Evolutionary conservation across 2,888 invertebrate genomes (phyloP), one percentile per base, ranked within the genome.

Genomic region (Microctonus aethiopoides): DNA sequence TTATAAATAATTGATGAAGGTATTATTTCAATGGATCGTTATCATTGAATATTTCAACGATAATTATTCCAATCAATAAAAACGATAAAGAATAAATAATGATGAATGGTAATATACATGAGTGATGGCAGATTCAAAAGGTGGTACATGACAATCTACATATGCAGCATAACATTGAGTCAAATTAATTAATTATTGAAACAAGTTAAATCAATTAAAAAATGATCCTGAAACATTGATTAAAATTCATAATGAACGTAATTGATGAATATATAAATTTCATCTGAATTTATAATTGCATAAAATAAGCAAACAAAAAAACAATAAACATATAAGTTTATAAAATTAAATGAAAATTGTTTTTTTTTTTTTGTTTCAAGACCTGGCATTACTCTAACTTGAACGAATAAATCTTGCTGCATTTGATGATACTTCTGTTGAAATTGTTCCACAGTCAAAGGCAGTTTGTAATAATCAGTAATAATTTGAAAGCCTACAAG

Each of bases 331-430:
- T 52, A 22, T 6, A 46, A 7, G 16, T 4, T 46, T 16, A n/a
- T 16, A 46, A 16, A 46, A n/a, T 46, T 7, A 46, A 20, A n/a
- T 16, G 46, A 9, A 65, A 57, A 67, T 56, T 13, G 32, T 39
- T 52, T 29, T 22, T 67, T 46, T 46, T 46, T 46, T 46, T 41
- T 13, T 36, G 68, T 66, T 75, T 76, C 70, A 79, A 74, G 78
- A 84, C 83, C 83, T 82, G 81, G 81, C 81, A 82, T 80, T 67
- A 81, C 70, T 75, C 81, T 80, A 84, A 86, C 85, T 73, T 81
- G 77, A 74, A 80, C 81, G 74, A 84, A 82, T 71, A 83, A 80
- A 73, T 82, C 80, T 74, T 76, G 81, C 71, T 86, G 83, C 72
- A 82, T 77, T 67, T 73, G 76, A 65, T 80, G 79, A 70, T 83